Evolutionary conservation across 1,140 invertebrate genomes (phyloP), one percentile per base, ranked within the genome.

Genomic region (Plodia interpunctella): DNA sequence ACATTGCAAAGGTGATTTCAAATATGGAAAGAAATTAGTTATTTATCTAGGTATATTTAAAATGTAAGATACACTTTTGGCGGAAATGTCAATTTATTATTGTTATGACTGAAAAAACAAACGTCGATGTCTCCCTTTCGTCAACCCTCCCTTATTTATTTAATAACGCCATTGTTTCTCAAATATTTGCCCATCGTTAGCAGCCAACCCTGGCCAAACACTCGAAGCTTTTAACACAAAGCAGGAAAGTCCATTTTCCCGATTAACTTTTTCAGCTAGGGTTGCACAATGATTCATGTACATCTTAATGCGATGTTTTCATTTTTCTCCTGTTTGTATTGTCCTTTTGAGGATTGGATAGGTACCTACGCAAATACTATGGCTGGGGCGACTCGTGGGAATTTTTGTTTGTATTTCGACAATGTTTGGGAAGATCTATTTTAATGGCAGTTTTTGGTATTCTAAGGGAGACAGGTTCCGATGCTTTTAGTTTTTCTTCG

Each of bases 151-250:
- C 63, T 55, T 65, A 54, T 67, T 74, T 67, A 70, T 68, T 68
- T 66, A 68, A 72, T 70, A 67, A 70, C 30, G 49, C 15, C 70
- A 59, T 65, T 65, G 60, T 70, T 49, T 62, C 28, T n/a, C 69
- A 74, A 79, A 79, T 70, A 76, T 79, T 77, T 77, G 68, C 60
- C 61, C 49, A 59, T 77, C 70, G 74, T 79, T 79, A 74, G 60
- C 21, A 8, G 35, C 38, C 55, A 25, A 38, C 28, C 52, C 30
- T 19, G 8, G n/a, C 32, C 57, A 63, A 63, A 59, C 49, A 63
- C 21, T 10, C 49, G 54, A 17, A 54, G 18, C 28, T 17, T 32
- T 17, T 64, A 56, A 49, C 50, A 21, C 52, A 49, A 54, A 56
- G 18, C 32, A 50, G 15, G 52, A 63, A 15, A n/a, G 63, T 63